Conservation (phyloP, 2,888 invertebrate species). For the Gnatocerus cornutus region DNA sequence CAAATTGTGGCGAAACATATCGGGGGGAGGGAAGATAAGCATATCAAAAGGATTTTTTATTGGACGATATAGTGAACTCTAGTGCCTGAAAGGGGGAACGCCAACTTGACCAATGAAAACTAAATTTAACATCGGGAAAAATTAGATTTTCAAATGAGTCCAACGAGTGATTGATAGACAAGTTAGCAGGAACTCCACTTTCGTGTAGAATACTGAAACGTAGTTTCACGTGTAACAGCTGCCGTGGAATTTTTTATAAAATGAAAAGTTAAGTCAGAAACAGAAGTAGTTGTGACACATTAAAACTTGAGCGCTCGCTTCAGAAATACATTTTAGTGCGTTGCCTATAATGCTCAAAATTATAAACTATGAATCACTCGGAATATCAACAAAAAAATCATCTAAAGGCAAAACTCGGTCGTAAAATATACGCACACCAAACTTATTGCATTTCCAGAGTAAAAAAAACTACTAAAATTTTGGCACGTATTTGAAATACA, state of each 20-base stretch:
- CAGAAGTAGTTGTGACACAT: too few relatives aligned
- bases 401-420: conserved; percentile 12
- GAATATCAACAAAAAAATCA: background rate
- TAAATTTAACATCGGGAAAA: too few relatives aligned
- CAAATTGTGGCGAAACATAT: conserved; percentile 50
- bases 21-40: conserved; percentile 41
- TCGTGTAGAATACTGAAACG: too few relatives aligned
- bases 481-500: conserved; percentile 24
- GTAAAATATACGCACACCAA: conserved; percentile 8
- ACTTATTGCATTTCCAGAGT: conserved; percentile 18
- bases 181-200: too few relatives aligned
- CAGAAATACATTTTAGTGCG: too few relatives aligned
- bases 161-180: too few relatives aligned
- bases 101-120: background rate
- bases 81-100: conserved; percentile 50
- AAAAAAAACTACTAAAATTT: conserved; percentile 25
- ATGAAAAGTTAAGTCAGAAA: too few relatives aligned
- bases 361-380: background rate
- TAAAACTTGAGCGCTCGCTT: too few relatives aligned
- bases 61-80: conserved; percentile 52
- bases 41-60: conserved; percentile 53
- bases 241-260: too few relatives aligned
- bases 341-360: background rate
- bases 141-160: too few relatives aligned
- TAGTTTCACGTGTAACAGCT: too few relatives aligned